A percentile compares a stretch with the other conserved stretches of the same genome.
These are phyloP conservation scores for Heliconius cydno DNA, from an alignment of 2,888 invertebrate species.

Conservation along the genomic window DNA sequence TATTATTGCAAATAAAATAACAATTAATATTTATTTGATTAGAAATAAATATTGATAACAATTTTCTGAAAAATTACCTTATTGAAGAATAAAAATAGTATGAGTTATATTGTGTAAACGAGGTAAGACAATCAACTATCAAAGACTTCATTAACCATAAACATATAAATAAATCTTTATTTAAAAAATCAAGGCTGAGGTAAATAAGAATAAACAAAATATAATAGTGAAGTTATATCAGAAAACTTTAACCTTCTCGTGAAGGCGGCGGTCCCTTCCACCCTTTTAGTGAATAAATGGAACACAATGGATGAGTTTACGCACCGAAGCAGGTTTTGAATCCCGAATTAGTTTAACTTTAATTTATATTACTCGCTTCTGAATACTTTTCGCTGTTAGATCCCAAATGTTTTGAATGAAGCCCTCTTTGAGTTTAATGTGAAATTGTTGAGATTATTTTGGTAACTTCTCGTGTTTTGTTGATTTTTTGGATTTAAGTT, in stretches of 20 bases:
- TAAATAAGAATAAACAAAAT: conserved; percentile 17
- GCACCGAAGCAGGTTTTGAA: conserved; percentile 45
- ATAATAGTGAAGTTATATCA: conserved; percentile 36
- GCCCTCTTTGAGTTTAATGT: conserved; percentile 18
- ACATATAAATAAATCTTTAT: too few species aligned
- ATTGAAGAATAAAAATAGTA: too few species aligned
- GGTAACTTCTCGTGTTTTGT: conserved; percentile 3
- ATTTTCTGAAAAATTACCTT: too few species aligned
- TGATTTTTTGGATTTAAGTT: neutral
- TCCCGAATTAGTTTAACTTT: conserved; percentile 48
- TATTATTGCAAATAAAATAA: neutral
- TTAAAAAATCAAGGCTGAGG: neutral
- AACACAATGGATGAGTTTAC: conserved; percentile 51
- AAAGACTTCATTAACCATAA: too few species aligned
- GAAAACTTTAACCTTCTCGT: conserved; percentile 42
- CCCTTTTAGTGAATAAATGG: conserved; percentile 60
- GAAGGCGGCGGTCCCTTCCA: conserved; percentile 52
- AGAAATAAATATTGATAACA: too few species aligned
- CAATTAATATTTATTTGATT: too few species aligned
- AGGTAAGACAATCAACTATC: too few species aligned
- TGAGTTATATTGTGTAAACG: too few species aligned
- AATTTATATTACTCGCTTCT: conserved; percentile 43
- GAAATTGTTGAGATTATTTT: conserved; percentile 24
- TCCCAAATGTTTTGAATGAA: conserved; percentile 37
- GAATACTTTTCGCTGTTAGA: conserved; percentile 44